A percentile compares a stretch with the other conserved stretches of the same genome.
Conservation (phyloP, 2,797 vertebrate genomes). For the Artibeus lituratus region DNA sequence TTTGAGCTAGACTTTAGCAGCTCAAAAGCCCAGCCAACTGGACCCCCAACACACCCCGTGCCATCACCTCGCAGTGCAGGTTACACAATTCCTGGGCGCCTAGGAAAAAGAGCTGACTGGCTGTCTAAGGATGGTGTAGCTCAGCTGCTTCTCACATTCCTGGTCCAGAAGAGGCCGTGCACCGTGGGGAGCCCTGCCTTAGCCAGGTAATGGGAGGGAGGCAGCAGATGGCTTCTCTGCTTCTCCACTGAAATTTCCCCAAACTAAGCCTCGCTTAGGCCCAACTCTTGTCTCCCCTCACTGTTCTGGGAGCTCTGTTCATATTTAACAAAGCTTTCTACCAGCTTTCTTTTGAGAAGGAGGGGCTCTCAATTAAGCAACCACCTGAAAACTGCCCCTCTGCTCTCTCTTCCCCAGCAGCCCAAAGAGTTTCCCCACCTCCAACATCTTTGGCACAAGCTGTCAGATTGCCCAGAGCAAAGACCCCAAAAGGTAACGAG, state of each 20-base stretch:
- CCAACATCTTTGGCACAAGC: neutral
- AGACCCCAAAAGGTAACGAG: neutral
- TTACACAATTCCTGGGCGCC: neutral
- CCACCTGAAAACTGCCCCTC: neutral
- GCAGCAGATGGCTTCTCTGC: neutral
- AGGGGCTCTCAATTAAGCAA: neutral
- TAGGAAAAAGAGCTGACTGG: neutral
- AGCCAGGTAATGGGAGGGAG: neutral
- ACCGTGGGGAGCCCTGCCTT: accelerated
- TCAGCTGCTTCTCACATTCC: neutral
- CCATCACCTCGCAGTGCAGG: neutral
- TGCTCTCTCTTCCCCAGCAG: neutral
- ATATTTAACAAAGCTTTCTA: neutral
- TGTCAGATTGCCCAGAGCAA: neutral
- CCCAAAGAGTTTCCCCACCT: accelerated
- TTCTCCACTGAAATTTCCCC: neutral
- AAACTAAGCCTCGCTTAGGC: neutral
- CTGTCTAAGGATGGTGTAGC: neutral
- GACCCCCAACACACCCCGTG: neutral
- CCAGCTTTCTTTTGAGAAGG: neutral
- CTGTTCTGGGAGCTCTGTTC: neutral
- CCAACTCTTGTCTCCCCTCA: neutral
- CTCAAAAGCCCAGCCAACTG: neutral
- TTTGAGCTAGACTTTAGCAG: too few species aligned
- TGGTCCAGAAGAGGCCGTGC: neutral